phyloP scores from a whole-genome alignment of 2,797 vertebrate genomes.

The Periophthalmus magnuspinnatus region DNA sequence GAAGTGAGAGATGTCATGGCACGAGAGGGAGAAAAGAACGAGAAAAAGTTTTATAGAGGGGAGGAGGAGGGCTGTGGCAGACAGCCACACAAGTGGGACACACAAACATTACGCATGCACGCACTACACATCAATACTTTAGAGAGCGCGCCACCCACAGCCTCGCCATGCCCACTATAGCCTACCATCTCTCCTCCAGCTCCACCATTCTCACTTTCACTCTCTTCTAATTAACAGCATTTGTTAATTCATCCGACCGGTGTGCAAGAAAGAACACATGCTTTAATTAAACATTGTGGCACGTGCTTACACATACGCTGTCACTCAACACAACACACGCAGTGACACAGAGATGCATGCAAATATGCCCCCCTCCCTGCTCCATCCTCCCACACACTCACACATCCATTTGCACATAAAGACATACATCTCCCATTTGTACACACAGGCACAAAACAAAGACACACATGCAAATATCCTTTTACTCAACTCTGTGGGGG shows the following conservation, averaged over 20 bases:
- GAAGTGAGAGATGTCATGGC: conserved; percentile 28
- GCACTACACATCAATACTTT: conserved; percentile 41
- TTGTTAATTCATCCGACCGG: conserved; percentile 82
- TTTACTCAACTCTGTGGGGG: conserved; percentile 68
- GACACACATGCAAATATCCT: conserved; percentile 70
- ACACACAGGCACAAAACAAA: conserved; percentile 56
- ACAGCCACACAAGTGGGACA: conserved; percentile 76
- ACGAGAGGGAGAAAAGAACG: conserved; percentile 20
- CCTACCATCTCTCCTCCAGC: conserved; percentile 28
- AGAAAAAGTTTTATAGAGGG: conserved; percentile 25
- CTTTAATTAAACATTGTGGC: conserved; percentile 78
- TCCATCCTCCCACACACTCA: conserved; percentile 69
- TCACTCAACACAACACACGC: conserved; percentile 38
- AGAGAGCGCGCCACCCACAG: conserved; percentile 44
- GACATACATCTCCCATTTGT: conserved; percentile 55
- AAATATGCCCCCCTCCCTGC: conserved; percentile 63
- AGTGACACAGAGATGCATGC: conserved; percentile 57
- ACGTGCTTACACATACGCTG: conserved; percentile 53
- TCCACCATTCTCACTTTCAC: conserved; percentile 58
- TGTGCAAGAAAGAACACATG: conserved; percentile 69
- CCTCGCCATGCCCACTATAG: conserved; percentile 27
- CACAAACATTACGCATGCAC: conserved; percentile 44
- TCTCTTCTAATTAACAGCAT: conserved; percentile 78
- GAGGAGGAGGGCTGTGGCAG: conserved; percentile 34
- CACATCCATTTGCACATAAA: conserved; percentile 67